Conservation (phyloP, 2,888 invertebrate species). For the Ormia ochracea region DNA sequence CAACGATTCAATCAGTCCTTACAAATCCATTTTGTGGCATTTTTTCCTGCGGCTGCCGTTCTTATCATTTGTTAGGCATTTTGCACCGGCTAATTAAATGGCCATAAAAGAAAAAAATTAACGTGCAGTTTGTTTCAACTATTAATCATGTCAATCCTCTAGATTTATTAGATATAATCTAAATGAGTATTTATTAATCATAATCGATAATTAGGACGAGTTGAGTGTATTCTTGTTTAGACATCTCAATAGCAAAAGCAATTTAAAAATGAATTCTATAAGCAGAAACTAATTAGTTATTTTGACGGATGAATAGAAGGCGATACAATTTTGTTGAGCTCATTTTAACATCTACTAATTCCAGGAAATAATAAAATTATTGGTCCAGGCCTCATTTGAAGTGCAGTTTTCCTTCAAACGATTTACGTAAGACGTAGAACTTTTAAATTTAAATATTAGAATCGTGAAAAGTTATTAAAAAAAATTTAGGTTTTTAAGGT, state of each 20-base stretch:
- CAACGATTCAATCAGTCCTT: not conserved
- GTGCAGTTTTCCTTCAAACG: too few species aligned
- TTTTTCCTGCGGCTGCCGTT: constrained; percentile 13
- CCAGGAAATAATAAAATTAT: too few species aligned
- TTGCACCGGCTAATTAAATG: constrained; percentile 55
- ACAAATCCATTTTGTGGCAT: constrained; percentile 44
- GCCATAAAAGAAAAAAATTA: constrained; percentile 34
- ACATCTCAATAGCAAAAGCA: not conserved
- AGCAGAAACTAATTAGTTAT: not conserved
- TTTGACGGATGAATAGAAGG: not conserved
- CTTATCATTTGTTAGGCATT: constrained; percentile 34
- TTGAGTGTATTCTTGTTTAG: not conserved
- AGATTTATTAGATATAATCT: constrained; percentile 40
- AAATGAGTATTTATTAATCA: constrained; percentile 39
- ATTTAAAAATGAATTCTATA: too few species aligned
- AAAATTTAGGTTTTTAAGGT: too few species aligned
- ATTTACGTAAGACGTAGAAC: too few species aligned
- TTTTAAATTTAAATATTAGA: too few species aligned
- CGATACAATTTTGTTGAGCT: too few species aligned
- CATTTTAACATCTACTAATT: too few species aligned
- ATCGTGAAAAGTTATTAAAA: too few species aligned
- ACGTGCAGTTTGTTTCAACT: constrained; percentile 23
- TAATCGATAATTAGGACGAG: constrained; percentile 33
- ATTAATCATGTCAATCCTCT: constrained; percentile 51
- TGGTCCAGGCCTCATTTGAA: too few species aligned